Evolutionary conservation across 2,797 vertebrate species (phyloP).

Genomic region (Crenichthys baileyi): DNA sequence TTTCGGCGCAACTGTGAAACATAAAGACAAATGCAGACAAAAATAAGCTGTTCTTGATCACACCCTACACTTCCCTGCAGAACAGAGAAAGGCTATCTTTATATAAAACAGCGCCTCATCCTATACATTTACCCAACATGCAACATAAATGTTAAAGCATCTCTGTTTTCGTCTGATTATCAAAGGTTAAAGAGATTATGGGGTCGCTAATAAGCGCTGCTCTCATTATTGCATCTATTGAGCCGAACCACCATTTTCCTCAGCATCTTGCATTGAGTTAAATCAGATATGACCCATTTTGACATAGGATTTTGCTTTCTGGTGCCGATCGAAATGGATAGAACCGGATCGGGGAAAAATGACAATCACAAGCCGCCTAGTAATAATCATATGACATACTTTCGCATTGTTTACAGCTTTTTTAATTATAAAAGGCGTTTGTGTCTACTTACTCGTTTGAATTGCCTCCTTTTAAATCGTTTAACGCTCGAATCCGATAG

Average conservation of each 20-base stretch:
- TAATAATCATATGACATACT: not conserved
- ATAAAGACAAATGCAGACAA: conserved; percentile 74
- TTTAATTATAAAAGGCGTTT: conserved; percentile 18
- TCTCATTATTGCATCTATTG: not conserved
- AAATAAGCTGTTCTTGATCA: conserved; percentile 79
- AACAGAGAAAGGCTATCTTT: conserved; percentile 73
- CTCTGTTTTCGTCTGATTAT: conserved; percentile 1
- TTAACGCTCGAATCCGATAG: conserved; percentile 51
- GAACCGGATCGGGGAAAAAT: conserved; percentile 18
- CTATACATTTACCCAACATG: not conserved
- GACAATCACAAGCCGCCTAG: conserved; percentile 34
- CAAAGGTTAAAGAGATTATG: conserved; percentile 3
- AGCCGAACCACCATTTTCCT: conserved; percentile 11
- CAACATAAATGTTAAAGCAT: not conserved
- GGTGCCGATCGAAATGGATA: conserved; percentile 1
- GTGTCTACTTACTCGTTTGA: conserved; percentile 67
- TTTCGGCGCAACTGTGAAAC: conserved; percentile 52
- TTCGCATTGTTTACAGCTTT: not conserved
- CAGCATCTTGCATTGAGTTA: not conserved
- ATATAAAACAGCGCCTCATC: conserved; percentile 45
- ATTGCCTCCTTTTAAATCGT: conserved; percentile 54
- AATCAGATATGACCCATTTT: not conserved
- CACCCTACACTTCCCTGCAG: conserved; percentile 87
- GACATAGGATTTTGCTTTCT: not conserved
- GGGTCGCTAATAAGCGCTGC: not conserved